Evolutionary conservation across 2,113 vertebrate species (phyloP).

Genomic region (Guaruba guarouba): DNA sequence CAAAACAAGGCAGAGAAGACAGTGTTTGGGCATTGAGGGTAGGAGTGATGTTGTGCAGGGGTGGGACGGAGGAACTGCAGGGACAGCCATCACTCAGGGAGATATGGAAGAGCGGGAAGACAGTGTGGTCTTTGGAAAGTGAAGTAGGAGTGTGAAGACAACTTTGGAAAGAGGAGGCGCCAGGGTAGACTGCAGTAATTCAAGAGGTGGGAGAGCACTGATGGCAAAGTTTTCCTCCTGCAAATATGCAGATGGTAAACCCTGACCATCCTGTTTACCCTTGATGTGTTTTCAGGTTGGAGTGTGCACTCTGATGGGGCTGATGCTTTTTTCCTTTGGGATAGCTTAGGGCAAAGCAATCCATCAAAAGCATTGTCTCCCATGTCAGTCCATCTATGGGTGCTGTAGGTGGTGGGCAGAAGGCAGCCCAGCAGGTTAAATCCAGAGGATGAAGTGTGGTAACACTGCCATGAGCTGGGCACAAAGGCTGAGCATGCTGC

Average conservation of each 20-base stretch:
- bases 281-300: neutral
- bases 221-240: neutral
- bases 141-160: neutral
- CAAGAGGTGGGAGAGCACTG: neutral
- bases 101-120: neutral
- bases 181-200: neutral
- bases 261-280: neutral
- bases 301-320: neutral
- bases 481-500: fast-evolving
- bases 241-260: neutral
- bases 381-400: neutral
- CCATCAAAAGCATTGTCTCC: neutral
- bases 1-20: neutral
- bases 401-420: neutral
- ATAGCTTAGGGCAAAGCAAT: neutral
- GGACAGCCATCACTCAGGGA: neutral
- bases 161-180: neutral
- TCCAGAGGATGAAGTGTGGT: neutral
- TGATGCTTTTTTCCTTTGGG: neutral
- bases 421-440: neutral
- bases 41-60: neutral
- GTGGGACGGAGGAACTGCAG: neutral
- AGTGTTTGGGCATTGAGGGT: neutral
- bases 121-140: neutral
- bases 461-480: neutral